Percentiles rank a stretch among this genome's conserved stretches.
Evolutionary conservation across 2,888 invertebrate genomes (phyloP).

Genomic region (Ditylenchus weischeri): DNA sequence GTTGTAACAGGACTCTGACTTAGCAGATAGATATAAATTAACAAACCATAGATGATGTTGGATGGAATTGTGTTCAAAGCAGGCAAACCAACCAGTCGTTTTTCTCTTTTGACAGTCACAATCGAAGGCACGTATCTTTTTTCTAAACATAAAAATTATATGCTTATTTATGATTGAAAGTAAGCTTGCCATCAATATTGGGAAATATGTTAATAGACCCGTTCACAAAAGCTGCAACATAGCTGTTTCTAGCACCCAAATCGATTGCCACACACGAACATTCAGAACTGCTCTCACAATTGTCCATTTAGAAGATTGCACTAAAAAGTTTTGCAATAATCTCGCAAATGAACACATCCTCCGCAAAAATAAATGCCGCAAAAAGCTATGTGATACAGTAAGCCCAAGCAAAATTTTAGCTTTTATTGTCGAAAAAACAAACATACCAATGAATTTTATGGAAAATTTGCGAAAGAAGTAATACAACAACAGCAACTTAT

Average conservation of each 20-base stretch:
- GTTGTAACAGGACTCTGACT: no score
- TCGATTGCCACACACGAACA: not conserved
- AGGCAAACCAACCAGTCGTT: not conserved
- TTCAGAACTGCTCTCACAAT: no score
- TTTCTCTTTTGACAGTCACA: not conserved
- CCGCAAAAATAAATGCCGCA: no score
- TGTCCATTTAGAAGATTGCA: no score
- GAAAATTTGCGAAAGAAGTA: no score
- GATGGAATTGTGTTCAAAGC: constrained; percentile 6
- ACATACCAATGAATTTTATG: no score
- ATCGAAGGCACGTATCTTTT: not conserved
- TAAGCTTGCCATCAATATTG: constrained; percentile 5
- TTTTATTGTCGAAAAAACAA: no score
- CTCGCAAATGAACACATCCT: no score
- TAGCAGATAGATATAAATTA: not conserved
- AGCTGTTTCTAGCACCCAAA: constrained; percentile 6
- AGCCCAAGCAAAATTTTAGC: no score
- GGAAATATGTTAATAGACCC: not conserved
- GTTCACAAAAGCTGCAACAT: not conserved
- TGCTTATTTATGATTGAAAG: not conserved
- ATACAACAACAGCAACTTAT: no score
- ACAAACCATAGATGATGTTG: not conserved
- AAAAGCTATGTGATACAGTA: no score
- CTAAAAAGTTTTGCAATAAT: no score
- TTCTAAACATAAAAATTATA: not conserved